Evolutionary conservation across 2,888 invertebrate genomes (phyloP).

Genomic region (Hyppa rectilinea): DNA sequence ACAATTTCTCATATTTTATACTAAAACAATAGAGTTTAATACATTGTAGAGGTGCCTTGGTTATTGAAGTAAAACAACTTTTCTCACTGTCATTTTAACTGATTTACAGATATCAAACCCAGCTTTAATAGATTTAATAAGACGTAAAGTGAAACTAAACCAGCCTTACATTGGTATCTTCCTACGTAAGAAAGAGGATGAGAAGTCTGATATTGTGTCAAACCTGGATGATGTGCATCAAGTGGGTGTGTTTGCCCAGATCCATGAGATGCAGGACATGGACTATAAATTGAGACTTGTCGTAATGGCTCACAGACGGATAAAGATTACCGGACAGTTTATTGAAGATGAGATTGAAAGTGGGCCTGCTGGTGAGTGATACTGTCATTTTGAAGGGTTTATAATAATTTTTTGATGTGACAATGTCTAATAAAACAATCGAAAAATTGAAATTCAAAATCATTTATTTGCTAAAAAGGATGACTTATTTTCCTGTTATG

Average conservation of each 20-base stretch:
- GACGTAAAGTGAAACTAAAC: slow-evolving; percentile 98
- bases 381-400: neutral
- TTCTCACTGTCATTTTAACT: neutral
- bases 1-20: neutral
- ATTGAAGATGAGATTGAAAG: slow-evolving; percentile 93
- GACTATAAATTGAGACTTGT: slow-evolving; percentile 97
- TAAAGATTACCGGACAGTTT: slow-evolving; percentile 95
- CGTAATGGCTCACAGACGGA: slow-evolving; percentile 98
- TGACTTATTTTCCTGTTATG: too few relatives aligned
- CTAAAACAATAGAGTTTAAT: neutral
- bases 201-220: slow-evolving; percentile 96
- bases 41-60: neutral
- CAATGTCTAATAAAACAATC: too few relatives aligned
- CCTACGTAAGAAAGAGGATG: slow-evolving; percentile 97
- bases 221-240: slow-evolving; percentile 96
- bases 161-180: slow-evolving; percentile 99
- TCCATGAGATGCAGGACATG: slow-evolving; percentile 98
- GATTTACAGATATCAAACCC: slow-evolving; percentile 94
- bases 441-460: too few relatives aligned
- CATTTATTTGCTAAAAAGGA: too few relatives aligned
- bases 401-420: too few relatives aligned
- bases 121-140: slow-evolving; percentile 95
- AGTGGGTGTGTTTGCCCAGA: slow-evolving; percentile 99
- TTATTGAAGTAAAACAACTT: neutral
- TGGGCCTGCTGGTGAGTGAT: slow-evolving; percentile 87